A percentile compares a stretch with the other conserved stretches of the same genome.
These are phyloP conservation scores for Dermochelys coriacea DNA, from an alignment of 2,797 vertebrate genomes.

Conservation along the genomic window DNA sequence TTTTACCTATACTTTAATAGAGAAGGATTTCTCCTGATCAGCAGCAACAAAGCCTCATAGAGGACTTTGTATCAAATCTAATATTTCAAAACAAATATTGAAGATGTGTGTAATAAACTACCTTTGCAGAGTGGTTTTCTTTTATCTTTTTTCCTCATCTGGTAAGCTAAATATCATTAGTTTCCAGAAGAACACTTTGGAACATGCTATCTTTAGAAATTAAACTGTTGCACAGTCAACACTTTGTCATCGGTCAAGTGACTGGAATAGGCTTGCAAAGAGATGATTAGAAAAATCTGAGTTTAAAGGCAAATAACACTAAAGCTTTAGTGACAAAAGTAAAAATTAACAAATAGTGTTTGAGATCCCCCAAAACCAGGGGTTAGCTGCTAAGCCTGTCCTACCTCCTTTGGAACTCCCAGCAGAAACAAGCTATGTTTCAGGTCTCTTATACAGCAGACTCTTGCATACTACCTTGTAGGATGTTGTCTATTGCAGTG, in stretches of 20 bases:
- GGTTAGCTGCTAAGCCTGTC: background rate
- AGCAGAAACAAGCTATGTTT: background rate
- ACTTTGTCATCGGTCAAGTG: background rate
- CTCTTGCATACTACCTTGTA: background rate
- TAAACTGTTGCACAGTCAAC: background rate
- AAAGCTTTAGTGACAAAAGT: background rate
- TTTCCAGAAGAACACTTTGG: conserved; percentile 16
- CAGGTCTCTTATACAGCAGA: background rate
- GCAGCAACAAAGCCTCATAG: background rate
- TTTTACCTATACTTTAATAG: background rate
- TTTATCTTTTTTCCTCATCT: conserved; percentile 37
- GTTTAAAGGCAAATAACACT: background rate
- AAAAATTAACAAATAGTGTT: background rate
- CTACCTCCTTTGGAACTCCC: background rate
- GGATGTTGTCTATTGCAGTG: background rate
- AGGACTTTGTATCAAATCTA: background rate
- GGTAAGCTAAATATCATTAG: background rate
- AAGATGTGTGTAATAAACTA: conserved; percentile 8
- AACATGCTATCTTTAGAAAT: background rate
- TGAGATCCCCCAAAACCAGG: background rate
- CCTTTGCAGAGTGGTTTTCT: conserved; percentile 18
- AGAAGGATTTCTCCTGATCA: background rate
- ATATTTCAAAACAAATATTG: conserved; percentile 48
- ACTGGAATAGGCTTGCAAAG: background rate
- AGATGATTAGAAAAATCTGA: background rate